Evolutionary conservation across 2,113 vertebrate species (phyloP).

Genomic region (Phalacrocorax brasilianus): DNA sequence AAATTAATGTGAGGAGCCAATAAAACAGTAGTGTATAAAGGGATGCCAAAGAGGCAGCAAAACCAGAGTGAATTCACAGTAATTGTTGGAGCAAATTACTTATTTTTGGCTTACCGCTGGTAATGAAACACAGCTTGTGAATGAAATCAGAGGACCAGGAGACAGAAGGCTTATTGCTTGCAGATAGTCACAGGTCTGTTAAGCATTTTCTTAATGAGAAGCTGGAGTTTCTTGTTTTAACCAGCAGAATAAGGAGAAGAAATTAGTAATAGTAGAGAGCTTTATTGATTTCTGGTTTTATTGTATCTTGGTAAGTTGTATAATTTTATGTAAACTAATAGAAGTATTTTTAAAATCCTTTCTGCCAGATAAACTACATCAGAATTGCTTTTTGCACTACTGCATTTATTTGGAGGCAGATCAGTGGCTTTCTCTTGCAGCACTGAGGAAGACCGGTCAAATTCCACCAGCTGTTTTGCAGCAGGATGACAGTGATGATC

Average conservation of each 20-base stretch:
- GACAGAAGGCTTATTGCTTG: slow-evolving; percentile 9
- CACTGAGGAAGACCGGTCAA: neutral
- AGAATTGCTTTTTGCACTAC: neutral
- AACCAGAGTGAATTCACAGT: neutral
- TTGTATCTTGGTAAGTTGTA: neutral
- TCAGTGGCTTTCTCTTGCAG: neutral
- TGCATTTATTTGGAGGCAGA: neutral
- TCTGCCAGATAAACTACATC: neutral
- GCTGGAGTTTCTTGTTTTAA: neutral
- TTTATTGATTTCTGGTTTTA: neutral
- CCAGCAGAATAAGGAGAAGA: neutral
- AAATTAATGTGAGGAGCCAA: neutral
- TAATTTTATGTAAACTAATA: neutral
- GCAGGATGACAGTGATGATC: neutral
- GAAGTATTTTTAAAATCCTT: neutral
- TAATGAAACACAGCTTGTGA: neutral
- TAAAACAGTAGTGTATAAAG: neutral
- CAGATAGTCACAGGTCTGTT: neutral
- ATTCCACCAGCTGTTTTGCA: neutral
- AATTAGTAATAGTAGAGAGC: neutral
- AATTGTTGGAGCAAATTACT: neutral
- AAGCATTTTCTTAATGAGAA: neutral
- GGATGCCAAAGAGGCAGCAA: neutral
- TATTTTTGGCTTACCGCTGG: neutral
- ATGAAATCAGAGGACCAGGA: neutral